These are phyloP conservation scores for Callyntrura sp. DNA, from an alignment of 2,888 invertebrate genomes.

Conservation along the genomic window DNA sequence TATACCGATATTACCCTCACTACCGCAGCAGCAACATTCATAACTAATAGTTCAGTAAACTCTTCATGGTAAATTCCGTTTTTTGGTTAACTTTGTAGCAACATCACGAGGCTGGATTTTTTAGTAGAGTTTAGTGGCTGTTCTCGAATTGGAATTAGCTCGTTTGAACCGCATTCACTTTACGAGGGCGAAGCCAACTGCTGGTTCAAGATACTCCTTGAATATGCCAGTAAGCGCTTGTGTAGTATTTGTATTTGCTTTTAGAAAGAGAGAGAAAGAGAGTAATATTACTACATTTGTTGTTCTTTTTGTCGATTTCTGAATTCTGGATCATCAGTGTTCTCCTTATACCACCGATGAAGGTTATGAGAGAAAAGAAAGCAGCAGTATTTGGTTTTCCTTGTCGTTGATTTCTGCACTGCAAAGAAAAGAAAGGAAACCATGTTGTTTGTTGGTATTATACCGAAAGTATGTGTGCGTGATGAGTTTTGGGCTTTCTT, in stretches of 20 bases:
- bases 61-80: not conserved
- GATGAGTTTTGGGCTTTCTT: not conserved
- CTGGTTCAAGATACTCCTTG: not conserved
- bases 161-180: slow-evolving; percentile 35
- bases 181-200: not conserved
- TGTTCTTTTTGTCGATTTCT: slow-evolving; percentile 26
- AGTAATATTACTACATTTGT: slow-evolving; percentile 35
- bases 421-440: not conserved
- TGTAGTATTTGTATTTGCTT: not conserved
- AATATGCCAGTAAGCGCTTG: not conserved
- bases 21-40: not conserved
- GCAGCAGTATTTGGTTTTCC: not conserved
- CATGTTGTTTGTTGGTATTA: slow-evolving; percentile 3
- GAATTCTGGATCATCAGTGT: slow-evolving; percentile 22
- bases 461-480: slow-evolving; percentile 30
- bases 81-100: not conserved
- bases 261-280: not conserved
- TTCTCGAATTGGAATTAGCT: slow-evolving; percentile 67
- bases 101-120: slow-evolving; percentile 30
- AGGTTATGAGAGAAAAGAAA: slow-evolving; percentile 38
- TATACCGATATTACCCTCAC: not conserved
- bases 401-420: not conserved
- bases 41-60: not conserved
- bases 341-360: not conserved
- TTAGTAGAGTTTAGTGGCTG: slow-evolving; percentile 45